Percentiles rank a stretch among this genome's conserved stretches.
These are phyloP conservation scores for Pardalotus punctatus DNA, from an alignment of 2,113 vertebrate species.

Conservation along the genomic window DNA sequence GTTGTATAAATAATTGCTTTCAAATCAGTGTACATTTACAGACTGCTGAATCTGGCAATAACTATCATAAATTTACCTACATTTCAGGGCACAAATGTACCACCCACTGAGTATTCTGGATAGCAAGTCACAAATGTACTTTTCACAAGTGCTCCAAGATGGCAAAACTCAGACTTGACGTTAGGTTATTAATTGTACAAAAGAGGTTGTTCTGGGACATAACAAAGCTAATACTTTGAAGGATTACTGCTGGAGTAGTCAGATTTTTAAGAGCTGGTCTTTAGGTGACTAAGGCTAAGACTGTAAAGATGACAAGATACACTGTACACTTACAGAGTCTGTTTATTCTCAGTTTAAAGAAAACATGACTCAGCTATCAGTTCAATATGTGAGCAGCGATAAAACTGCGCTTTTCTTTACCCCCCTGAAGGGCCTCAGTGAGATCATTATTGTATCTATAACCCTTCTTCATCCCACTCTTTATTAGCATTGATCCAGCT, in stretches of 20 bases:
- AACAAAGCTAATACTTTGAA: background rate
- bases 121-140: background rate
- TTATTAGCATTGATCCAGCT: background rate
- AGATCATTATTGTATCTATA: background rate
- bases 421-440: background rate
- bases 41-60: background rate
- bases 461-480: background rate
- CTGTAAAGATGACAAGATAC: background rate
- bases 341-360: background rate
- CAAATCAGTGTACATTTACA: background rate
- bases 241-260: background rate
- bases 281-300: background rate
- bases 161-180: background rate
- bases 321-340: background rate
- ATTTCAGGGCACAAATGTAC: background rate
- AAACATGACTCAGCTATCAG: background rate
- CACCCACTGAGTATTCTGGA: background rate
- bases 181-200: background rate
- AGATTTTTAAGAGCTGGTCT: background rate
- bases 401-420: background rate
- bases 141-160: background rate
- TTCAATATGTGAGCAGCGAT: background rate
- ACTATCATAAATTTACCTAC: background rate
- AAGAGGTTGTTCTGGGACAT: background rate
- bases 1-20: background rate